Evolutionary conservation across 2,113 vertebrate species (phyloP).

Genomic region (Halichoerus grypus): DNA sequence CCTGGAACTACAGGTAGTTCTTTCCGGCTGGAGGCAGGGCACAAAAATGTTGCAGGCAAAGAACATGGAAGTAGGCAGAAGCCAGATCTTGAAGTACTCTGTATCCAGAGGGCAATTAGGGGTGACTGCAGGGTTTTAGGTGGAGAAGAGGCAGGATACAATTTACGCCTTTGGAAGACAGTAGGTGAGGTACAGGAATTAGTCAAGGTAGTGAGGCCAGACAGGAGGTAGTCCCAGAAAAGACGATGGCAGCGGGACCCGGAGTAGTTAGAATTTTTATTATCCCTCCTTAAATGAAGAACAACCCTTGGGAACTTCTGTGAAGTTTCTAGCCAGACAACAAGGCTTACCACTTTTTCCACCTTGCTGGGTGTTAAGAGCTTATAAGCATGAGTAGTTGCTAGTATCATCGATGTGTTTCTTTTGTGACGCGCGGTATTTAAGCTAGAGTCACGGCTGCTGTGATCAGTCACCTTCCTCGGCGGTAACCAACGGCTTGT

Average conservation of each 20-base stretch:
- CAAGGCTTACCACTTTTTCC: not conserved
- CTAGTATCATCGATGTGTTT: conserved; percentile 48
- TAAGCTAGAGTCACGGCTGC: conserved; percentile 14
- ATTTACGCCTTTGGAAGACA: not conserved
- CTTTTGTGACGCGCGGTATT: conserved; percentile 45
- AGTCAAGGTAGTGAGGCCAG: not conserved
- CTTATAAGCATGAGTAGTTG: not conserved
- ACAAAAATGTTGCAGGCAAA: not conserved
- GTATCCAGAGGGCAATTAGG: not conserved
- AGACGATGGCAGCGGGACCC: fast-evolving
- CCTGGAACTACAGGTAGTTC: not conserved
- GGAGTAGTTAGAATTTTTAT: not conserved
- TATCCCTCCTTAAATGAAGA: not conserved
- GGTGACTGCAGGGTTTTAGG: not conserved
- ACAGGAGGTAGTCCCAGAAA: not conserved
- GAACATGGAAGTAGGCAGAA: not conserved
- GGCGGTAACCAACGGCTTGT: conserved; percentile 45
- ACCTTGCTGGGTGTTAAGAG: conserved; percentile 1
- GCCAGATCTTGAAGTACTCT: not conserved
- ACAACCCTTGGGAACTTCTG: not conserved
- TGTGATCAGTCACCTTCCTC: not conserved
- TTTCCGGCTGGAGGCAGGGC: not conserved
- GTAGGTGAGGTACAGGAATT: not conserved
- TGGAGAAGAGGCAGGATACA: not conserved
- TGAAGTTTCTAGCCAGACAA: not conserved